phyloP scores from a whole-genome alignment of 2,113 vertebrate genomes.

The Lota lota region DNA sequence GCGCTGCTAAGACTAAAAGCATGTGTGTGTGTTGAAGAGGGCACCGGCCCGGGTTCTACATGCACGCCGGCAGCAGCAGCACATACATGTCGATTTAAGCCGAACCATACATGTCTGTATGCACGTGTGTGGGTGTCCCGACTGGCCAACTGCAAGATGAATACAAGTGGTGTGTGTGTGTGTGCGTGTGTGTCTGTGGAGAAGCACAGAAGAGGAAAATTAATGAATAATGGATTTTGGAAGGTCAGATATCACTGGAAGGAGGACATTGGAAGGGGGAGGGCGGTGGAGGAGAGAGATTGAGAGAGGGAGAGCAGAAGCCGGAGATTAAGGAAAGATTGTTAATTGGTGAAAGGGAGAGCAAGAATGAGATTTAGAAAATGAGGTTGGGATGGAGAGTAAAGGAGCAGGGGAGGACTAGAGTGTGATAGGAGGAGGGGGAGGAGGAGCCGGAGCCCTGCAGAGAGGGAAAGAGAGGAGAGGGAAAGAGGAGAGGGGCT shows the following conservation, averaged over 20 bases:
- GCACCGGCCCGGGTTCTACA: no score
- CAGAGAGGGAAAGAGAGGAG: conserved; percentile 14
- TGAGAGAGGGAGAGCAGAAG: neutral
- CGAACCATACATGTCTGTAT: neutral
- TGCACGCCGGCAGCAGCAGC: no score
- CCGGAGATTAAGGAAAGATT: neutral
- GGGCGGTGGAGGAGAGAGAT: neutral
- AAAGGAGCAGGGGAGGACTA: neutral
- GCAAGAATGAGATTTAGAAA: conserved; percentile 5
- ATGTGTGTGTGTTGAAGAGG: no score
- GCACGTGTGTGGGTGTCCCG: neutral
- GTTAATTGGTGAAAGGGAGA: conserved; percentile 7
- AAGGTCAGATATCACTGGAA: conserved; percentile 18
- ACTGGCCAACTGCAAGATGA: no score
- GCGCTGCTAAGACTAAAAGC: no score
- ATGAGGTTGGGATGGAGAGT: neutral
- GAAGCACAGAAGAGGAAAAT: neutral
- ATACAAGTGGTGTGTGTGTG: neutral
- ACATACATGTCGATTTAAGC: no score
- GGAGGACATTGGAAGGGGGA: conserved; percentile 12
- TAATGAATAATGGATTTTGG: conserved; percentile 8
- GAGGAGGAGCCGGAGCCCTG: neutral
- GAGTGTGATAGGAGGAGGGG: neutral
- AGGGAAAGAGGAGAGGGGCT: conserved; percentile 45
- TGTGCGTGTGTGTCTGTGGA: conserved; percentile 4